phyloP scores from a whole-genome alignment of 2,797 vertebrate species.

The Bradypodion pumilum region DNA sequence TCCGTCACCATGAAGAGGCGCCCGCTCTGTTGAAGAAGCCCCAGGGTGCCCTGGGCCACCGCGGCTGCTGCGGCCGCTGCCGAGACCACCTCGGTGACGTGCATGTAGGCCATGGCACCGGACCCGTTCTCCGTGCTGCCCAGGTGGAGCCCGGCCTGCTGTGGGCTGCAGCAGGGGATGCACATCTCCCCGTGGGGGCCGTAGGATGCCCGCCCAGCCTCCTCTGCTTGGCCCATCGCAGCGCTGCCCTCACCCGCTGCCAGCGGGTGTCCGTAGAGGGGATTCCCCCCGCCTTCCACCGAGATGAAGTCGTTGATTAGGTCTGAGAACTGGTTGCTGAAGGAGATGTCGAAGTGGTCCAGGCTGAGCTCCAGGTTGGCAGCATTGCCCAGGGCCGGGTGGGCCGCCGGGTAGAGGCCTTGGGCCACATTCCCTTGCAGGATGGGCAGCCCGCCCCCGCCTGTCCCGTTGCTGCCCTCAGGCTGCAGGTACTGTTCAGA shows the following conservation, averaged over 20 bases:
- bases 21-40: slow-evolving; percentile 94
- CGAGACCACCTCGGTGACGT: slow-evolving; percentile 95
- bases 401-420: slow-evolving; percentile 91
- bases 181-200: slow-evolving; percentile 92
- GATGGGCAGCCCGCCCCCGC: slow-evolving; percentile 84
- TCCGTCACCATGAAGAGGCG: slow-evolving; percentile 98
- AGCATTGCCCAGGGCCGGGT: slow-evolving; percentile 84
- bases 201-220: slow-evolving; percentile 83
- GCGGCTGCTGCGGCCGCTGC: slow-evolving; percentile 92
- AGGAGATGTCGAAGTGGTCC: slow-evolving; percentile 99
- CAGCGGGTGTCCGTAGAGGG: slow-evolving; percentile 94
- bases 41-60: slow-evolving; percentile 89
- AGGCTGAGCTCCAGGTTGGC: slow-evolving; percentile 97
- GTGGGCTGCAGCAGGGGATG: slow-evolving; percentile 95
- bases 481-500: slow-evolving; percentile 92
- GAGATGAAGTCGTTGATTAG: slow-evolving; percentile 99
- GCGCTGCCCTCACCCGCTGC: slow-evolving; percentile 79
- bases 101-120: slow-evolving; percentile 94
- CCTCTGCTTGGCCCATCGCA: slow-evolving; percentile 85
- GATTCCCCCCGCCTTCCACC: slow-evolving; percentile 87
- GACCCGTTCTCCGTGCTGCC: slow-evolving; percentile 79
- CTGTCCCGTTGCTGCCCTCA: slow-evolving; percentile 75
- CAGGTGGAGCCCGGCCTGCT: slow-evolving; percentile 82
- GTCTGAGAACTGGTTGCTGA: slow-evolving; percentile 99
- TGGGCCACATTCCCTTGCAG: slow-evolving; percentile 93